These are phyloP conservation scores for Myotis davidii DNA, from an alignment of 2,113 vertebrate genomes.

Conservation along the genomic window DNA sequence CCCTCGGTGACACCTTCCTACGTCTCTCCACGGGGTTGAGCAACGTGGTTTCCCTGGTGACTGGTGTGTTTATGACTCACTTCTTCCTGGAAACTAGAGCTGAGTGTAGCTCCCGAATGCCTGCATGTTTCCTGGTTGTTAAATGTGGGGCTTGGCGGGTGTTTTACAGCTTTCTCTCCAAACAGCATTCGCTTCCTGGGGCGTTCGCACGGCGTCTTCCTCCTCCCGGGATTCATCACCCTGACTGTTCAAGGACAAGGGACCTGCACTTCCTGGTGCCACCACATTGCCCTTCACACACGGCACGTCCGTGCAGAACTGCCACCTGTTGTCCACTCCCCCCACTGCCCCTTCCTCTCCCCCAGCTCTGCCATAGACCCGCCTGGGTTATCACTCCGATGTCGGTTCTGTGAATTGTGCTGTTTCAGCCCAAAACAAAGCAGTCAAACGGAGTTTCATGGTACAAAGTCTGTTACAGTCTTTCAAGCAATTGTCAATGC, in stretches of 20 bases:
- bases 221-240: accelerated
- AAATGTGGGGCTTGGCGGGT: neutral
- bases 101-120: neutral
- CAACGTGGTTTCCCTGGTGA: neutral
- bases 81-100: neutral
- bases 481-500: neutral
- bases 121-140: neutral
- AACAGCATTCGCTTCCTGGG: neutral
- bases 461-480: accelerated
- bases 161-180: neutral
- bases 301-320: accelerated
- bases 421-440: accelerated
- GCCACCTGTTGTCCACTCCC: accelerated
- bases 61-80: neutral
- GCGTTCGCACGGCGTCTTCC: neutral
- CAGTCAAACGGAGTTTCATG: neutral
- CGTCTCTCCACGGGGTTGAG: neutral
- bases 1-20: accelerated
- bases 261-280: neutral
- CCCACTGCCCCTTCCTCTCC: neutral
- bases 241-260: neutral
- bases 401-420: no score
- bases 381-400: accelerated
- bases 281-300: accelerated
- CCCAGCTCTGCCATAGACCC: no score